Base-by-base conservation (phyloP, 2,888 invertebrate genomes). In the Diarsia rubi region DNA sequence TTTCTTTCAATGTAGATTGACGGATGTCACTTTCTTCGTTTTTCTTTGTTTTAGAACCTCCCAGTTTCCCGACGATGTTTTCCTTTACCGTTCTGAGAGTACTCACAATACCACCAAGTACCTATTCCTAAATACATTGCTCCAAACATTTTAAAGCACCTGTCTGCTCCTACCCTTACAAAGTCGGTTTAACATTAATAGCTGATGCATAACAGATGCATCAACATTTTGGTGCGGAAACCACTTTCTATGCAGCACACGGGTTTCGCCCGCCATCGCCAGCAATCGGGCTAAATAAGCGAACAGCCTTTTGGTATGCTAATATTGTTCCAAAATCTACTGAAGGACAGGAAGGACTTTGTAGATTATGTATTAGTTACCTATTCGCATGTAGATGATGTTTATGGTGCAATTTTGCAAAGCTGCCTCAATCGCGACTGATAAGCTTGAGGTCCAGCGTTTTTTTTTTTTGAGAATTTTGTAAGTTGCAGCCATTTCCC, bases 281-380 rank as follows among this genome's bases (percentile, higher is more conserved):
- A 85, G 78, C 69, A 75, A 80, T 84, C 71, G 63, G 42, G 65
- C 87, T 69, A 78, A 82, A 83, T 83, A 86, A 79, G 79, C 75
- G 68, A 73, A 71, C 62, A 64, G 66, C 69, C 64, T 79, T 85
- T 69, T 73, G 63, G 68, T 73, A 82, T 85, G 78, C 67, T 72
- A 76, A 81, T 82, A 60, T 66, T 78, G 71, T 65, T 73, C 73
- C 77, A 70, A 84, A 85, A 75, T 52, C 73, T 73, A 71, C 47
- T 69, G 67, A 74, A 66, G 71, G 79, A 82, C 81, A 74, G 81
- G 77, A 80, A 31, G 19, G 59, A 27, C 49, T 47, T 65, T 49
- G 47, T 69, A 24, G 45, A 14, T 68, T 45, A 62, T 75, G 66
- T 31, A 44, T 69, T 59, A 16, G 24, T 16, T 62, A 31, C 6